Percentiles rank a stretch among this genome's conserved stretches.
These are phyloP conservation scores for Ardeotis arabs DNA, from an alignment of 2,113 vertebrate species.

Conservation along the genomic window DNA sequence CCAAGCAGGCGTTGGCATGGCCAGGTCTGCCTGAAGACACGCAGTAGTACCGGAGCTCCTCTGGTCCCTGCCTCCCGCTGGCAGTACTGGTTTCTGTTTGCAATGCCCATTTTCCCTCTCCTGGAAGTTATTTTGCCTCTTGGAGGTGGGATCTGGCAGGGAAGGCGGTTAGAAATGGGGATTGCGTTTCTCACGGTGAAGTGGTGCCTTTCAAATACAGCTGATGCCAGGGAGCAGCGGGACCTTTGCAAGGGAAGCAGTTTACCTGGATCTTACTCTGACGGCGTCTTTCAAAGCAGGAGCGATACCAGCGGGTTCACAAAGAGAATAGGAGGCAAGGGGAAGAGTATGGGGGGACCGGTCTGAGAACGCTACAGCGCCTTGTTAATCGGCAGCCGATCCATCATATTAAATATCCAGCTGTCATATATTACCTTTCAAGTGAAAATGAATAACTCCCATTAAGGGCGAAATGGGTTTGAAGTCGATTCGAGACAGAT, in stretches of 20 bases:
- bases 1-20: background rate
- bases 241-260: background rate
- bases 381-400: conserved; percentile 79
- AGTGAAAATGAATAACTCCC: conserved; percentile 86
- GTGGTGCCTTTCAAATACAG: background rate
- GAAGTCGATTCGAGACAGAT: conserved; percentile 85
- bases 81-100: background rate
- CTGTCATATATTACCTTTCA: conserved; percentile 84
- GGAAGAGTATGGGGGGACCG: conserved; percentile 59
- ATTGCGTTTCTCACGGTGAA: background rate
- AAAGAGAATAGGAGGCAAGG: conserved; percentile 33
- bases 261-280: background rate
- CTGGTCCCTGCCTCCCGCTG: background rate
- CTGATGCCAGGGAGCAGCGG: background rate
- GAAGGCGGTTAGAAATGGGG: background rate
- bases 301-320: background rate
- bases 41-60: background rate
- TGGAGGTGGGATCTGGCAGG: background rate
- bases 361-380: conserved; percentile 69
- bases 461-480: conserved; percentile 83
- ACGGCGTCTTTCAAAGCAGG: background rate
- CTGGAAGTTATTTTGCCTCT: background rate
- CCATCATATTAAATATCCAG: conserved; percentile 82
- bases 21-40: background rate
- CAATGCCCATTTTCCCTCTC: background rate